Conservation (phyloP, 2,888 invertebrate species). For the Cremastinae sp. region DNA sequence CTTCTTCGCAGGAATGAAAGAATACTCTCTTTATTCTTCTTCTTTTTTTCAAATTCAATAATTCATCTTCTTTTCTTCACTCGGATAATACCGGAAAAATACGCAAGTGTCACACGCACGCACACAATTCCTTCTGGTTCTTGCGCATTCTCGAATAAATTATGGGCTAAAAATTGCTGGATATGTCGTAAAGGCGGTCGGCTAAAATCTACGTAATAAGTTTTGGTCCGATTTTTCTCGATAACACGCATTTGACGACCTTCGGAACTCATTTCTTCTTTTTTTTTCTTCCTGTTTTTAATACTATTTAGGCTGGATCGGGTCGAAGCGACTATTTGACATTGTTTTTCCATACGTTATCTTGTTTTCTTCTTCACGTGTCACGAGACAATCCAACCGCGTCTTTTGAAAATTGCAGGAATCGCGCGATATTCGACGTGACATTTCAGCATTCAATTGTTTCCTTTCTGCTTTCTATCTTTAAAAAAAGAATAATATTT, state of each 20-base stretch:
- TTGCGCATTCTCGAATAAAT: constrained; percentile 57
- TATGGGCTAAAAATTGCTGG: constrained; percentile 68
- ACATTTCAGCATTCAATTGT: neutral
- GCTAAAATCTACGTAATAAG: constrained; percentile 71
- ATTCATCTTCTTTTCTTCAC: constrained; percentile 9
- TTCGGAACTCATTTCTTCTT: constrained; percentile 14
- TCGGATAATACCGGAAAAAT: constrained; percentile 44
- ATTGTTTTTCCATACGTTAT: neutral
- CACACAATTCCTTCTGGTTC: constrained; percentile 4
- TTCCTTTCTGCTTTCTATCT: no score
- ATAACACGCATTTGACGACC: constrained; percentile 46
- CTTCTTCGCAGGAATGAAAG: constrained; percentile 40
- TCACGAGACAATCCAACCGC: constrained; percentile 41
- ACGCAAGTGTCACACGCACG: constrained; percentile 13
- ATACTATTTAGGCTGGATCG: constrained; percentile 59
- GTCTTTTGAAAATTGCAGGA: constrained; percentile 12
- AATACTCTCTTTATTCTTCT: constrained; percentile 45
- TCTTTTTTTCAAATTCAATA: constrained; percentile 30
- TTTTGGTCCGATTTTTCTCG: constrained; percentile 73
- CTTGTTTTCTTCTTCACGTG: constrained; percentile 33
- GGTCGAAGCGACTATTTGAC: constrained; percentile 37
- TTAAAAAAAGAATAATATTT: no score
- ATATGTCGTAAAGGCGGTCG: constrained; percentile 74
- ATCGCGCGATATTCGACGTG: constrained; percentile 14
- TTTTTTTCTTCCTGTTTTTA: constrained; percentile 22